Evolutionary conservation across 1,140 invertebrate species (phyloP).

Genomic region (Bombus consobrinus): DNA sequence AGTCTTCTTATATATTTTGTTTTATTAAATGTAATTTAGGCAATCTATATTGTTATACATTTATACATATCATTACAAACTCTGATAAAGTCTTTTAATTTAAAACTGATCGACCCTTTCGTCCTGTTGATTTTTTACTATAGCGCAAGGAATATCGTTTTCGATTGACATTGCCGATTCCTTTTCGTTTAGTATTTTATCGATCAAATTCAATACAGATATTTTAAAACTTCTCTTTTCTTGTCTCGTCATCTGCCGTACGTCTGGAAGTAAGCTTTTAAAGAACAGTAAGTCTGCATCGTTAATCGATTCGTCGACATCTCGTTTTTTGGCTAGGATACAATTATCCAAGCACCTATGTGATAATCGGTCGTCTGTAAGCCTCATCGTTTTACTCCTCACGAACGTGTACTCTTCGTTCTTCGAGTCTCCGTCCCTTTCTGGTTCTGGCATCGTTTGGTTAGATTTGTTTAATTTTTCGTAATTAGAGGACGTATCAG

Average conservation of each 20-base stretch:
- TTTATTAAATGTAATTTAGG: constrained; percentile 8
- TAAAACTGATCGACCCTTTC: neutral
- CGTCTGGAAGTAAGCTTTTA: constrained; percentile 3
- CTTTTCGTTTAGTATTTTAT: neutral
- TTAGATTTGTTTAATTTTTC: neutral
- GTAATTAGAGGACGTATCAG: neutral
- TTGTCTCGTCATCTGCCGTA: neutral
- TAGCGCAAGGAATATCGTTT: neutral
- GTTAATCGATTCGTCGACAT: neutral
- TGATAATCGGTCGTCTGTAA: neutral
- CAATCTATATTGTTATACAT: neutral
- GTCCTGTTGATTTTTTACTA: neutral
- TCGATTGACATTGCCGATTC: neutral
- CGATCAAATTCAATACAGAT: neutral
- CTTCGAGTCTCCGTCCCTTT: neutral
- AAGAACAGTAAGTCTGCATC: constrained; percentile 11
- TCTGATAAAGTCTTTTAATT: too few relatives aligned
- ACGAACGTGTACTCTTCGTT: neutral
- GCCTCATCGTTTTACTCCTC: neutral
- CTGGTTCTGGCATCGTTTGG: neutral
- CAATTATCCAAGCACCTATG: neutral
- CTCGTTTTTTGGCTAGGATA: neutral
- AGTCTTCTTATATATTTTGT: neutral
- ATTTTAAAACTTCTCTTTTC: constrained; percentile 18
- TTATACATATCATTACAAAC: neutral